Evolutionary conservation across 2,113 vertebrate species (phyloP).

Genomic region (Cryptotis parvus): DNA sequence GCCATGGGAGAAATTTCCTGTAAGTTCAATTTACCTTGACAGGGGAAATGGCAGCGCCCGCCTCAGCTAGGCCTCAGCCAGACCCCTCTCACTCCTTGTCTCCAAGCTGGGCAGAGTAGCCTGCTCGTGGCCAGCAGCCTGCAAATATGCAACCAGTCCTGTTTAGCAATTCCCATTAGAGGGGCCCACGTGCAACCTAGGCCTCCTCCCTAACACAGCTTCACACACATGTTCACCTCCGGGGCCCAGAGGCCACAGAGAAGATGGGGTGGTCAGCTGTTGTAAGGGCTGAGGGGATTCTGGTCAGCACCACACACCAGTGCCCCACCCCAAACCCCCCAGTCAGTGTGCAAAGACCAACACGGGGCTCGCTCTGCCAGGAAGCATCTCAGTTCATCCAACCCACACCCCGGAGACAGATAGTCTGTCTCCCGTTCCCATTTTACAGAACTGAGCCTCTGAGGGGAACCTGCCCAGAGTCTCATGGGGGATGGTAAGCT

Average conservation of each 20-base stretch:
- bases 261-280: neutral
- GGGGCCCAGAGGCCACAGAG: neutral
- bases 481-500: neutral
- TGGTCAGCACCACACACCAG: neutral
- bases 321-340: too few species aligned
- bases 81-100: too few species aligned
- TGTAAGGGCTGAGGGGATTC: neutral
- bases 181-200: neutral
- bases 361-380: neutral
- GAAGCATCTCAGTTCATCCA: too few species aligned
- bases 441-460: neutral
- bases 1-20: neutral
- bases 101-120: too few species aligned
- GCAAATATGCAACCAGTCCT: neutral
- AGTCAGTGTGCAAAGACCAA: too few species aligned
- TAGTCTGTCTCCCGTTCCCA: too few species aligned
- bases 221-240: neutral
- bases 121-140: neutral
- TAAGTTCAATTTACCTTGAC: neutral
- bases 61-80: neutral
- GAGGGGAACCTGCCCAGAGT: fast-evolving
- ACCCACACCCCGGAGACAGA: too few species aligned
- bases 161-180: neutral
- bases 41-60: neutral
- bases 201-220: neutral